Evolutionary conservation across 2,797 vertebrate genomes (phyloP), one percentile per base, ranked within the genome.

Genomic region (Diceros bicornis): DNA sequence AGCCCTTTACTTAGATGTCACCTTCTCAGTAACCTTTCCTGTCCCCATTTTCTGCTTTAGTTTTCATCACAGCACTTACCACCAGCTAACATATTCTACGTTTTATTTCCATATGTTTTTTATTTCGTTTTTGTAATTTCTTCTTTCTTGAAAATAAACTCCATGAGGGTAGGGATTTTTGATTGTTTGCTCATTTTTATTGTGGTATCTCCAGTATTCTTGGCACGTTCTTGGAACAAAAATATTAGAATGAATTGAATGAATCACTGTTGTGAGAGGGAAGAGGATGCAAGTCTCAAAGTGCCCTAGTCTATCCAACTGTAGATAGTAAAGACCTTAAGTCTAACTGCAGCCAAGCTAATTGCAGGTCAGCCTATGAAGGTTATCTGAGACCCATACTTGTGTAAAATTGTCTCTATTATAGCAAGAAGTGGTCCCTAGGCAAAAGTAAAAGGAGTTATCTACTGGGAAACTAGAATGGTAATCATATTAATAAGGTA

Each of bases 61-160:
- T 16, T 92, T 84, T 23, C 47, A 37, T 47, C 29, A 27, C 3
- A 47, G 69, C 29, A 61, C 16, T 61, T 72, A 34, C 2, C 47
- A 83, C 23, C 16, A 50, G 20, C 16, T 72, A 47, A 34, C 69
- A 25, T 47, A n/a, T 4, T 78, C 32, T 16, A 1, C 4, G 41
- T 55, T 85, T 69, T 85, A 50, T 75, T 74, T 50, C 57, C 50
- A 14, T 7, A 44, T 37, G 4, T 75, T 84, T 41, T 47, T 89
- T 16, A 32, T 66, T 68, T 88, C 71, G 23, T 23, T 41, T 75
- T 68, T 27, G 18, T 25, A 23, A 88, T 47, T 79, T 68, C 62
- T 74, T 82, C 69, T 71, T 55, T 16, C 74, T 77, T 72, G 79
- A 91, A 96, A 83, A 41, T 69, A 75, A 96, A 81, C 4, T 71